phyloP scores from a whole-genome alignment of 1,140 invertebrate species.

The Drosophila bifasciata region DNA sequence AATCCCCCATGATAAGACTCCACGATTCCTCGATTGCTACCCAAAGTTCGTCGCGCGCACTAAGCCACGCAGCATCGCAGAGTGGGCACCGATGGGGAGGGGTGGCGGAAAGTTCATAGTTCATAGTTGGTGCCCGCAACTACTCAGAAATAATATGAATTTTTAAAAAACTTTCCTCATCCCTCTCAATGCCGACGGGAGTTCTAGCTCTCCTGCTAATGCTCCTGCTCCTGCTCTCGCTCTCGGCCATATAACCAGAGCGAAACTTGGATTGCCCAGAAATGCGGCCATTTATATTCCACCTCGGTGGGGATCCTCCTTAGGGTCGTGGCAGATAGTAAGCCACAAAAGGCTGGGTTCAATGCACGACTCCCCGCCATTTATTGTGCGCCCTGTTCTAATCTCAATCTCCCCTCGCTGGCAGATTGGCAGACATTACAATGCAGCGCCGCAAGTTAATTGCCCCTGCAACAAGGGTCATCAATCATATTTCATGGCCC shows the following conservation, averaged over 20 bases:
- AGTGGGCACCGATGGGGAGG: background rate
- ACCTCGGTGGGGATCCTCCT: conserved; percentile 34
- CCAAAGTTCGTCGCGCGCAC: conserved; percentile 56
- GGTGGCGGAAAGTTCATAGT: conserved; percentile 31
- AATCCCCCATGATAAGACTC: conserved; percentile 72
- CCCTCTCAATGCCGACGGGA: conserved; percentile 54
- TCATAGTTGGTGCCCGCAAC: conserved; percentile 64
- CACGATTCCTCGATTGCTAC: conserved; percentile 70
- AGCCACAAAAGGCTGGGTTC: conserved; percentile 38
- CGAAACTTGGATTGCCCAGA: conserved; percentile 31
- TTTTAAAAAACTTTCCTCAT: conserved; percentile 68
- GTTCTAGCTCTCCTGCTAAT: no score
- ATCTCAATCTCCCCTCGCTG: conserved; percentile 37
- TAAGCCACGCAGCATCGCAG: conserved; percentile 62
- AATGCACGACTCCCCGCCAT: conserved; percentile 40
- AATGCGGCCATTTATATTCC: conserved; percentile 71
- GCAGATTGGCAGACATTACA: conserved; percentile 37
- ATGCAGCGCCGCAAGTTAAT: conserved; percentile 53
- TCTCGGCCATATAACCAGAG: conserved; percentile 49
- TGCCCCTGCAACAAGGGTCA: conserved; percentile 45
- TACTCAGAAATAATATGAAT: conserved; percentile 64
- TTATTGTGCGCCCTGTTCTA: conserved; percentile 12
- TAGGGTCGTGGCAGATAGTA: conserved; percentile 2
- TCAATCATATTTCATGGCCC: conserved; percentile 60
- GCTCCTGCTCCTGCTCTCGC: no score